phyloP scores from a whole-genome alignment of 2,797 vertebrate species.

The Coregonus suidteri region DNA sequence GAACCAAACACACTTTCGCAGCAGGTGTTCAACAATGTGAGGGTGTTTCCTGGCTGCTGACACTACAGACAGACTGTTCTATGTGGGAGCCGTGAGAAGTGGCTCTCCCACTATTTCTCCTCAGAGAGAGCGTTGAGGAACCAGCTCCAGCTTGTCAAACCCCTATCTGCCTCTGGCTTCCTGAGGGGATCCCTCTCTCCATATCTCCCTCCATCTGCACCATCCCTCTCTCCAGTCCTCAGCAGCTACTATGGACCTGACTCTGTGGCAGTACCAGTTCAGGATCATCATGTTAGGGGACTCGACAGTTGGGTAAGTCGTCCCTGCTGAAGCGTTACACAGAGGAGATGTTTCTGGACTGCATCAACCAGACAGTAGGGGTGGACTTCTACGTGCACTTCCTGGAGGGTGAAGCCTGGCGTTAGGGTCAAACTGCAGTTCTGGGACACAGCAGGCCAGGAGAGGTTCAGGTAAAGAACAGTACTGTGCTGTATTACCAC shows the following conservation, averaged over 20 bases:
- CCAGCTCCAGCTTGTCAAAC: not conserved
- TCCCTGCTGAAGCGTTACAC: conserved; percentile 84
- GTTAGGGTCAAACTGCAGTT: conserved; percentile 85
- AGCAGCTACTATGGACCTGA: conserved; percentile 73
- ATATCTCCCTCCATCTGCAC: not conserved
- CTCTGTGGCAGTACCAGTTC: conserved; percentile 88
- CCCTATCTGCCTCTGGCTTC: not conserved
- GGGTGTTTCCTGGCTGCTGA: conserved; percentile 26
- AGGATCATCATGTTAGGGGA: conserved; percentile 87
- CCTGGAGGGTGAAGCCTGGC: conserved; percentile 81
- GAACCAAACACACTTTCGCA: not conserved
- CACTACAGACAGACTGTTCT: conserved; percentile 10
- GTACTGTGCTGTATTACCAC: not conserved
- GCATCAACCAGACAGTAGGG: conserved; percentile 81
- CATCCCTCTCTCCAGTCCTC: not conserved
- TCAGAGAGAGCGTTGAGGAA: not conserved
- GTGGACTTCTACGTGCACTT: conserved; percentile 88
- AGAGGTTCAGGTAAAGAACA: conserved; percentile 81
- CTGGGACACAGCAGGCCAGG: conserved; percentile 89
- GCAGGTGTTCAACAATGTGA: not conserved
- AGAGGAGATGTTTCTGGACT: conserved; percentile 79
- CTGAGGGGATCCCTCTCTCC: not conserved
- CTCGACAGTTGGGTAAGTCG: conserved; percentile 87
- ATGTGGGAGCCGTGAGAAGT: conserved; percentile 28
- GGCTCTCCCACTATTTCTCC: not conserved